Conservation (phyloP, 2,888 invertebrate species). For the Mellilla xanthometata region DNA sequence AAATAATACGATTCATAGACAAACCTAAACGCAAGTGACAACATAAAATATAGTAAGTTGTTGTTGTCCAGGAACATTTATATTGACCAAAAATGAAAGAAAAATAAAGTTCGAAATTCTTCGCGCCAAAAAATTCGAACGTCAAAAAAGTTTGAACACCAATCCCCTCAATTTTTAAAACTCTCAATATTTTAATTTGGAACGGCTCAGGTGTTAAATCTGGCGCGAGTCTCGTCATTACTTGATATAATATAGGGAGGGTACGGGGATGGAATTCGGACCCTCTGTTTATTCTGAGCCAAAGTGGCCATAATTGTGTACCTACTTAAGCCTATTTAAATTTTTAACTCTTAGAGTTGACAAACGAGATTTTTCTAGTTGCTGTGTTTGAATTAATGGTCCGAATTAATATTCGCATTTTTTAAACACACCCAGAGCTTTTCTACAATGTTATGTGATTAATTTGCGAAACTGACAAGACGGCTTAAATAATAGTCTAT, state of each 20-base stretch:
- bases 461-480: too few relatives aligned
- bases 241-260: slow-evolving; percentile 55
- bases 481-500: too few relatives aligned
- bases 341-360: slow-evolving; percentile 35
- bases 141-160: slow-evolving; percentile 13
- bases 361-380: slow-evolving; percentile 32
- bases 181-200: slow-evolving; percentile 35
- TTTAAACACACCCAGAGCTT: too few relatives aligned
- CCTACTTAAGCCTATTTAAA: slow-evolving; percentile 58
- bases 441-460: too few relatives aligned
- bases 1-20: too few relatives aligned
- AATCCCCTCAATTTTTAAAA: slow-evolving; percentile 17
- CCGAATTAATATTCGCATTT: too few relatives aligned
- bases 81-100: too few relatives aligned
- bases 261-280: slow-evolving; percentile 35
- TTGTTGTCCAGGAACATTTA: too few relatives aligned
- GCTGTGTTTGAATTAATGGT: slow-evolving; percentile 22
- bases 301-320: slow-evolving; percentile 57
- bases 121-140: neutral
- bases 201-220: slow-evolving; percentile 61
- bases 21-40: too few relatives aligned
- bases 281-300: slow-evolving; percentile 62
- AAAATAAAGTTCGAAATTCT: neutral
- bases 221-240: slow-evolving; percentile 64
- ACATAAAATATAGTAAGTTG: too few relatives aligned